phyloP scores from a whole-genome alignment of 2,113 vertebrate genomes.

The Semnopithecus entellus region DNA sequence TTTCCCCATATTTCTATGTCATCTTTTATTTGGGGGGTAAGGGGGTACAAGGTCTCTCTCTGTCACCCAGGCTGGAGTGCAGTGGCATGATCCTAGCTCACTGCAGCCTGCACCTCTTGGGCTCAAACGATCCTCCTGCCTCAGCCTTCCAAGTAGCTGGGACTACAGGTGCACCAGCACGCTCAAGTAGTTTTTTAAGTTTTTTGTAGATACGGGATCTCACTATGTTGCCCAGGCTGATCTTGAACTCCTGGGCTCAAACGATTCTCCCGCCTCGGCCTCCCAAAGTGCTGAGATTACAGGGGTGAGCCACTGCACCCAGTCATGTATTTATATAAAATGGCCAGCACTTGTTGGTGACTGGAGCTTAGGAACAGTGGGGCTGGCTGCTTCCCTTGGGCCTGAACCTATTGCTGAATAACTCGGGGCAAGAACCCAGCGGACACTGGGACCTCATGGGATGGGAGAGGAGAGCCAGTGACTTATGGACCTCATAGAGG shows the following conservation, averaged over 20 bases:
- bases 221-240: background rate
- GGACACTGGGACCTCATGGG: background rate
- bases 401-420: background rate
- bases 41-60: background rate
- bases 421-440: background rate
- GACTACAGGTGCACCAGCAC: no score
- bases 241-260: background rate
- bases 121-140: background rate
- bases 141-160: background rate
- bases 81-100: background rate
- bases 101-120: background rate
- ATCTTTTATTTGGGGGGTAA: background rate
- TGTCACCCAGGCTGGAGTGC: background rate
- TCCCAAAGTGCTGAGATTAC: background rate
- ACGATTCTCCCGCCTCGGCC: background rate
- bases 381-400: background rate
- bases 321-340: no score
- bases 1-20: background rate
- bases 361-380: background rate
- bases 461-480: rapidly evolving
- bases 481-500: background rate
- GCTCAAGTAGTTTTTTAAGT: no score
- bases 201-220: background rate
- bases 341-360: rapidly evolving
- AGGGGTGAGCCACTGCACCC: background rate